These are phyloP conservation scores for Bombus affinis DNA, from an alignment of 1,140 invertebrate species.

Conservation along the genomic window DNA sequence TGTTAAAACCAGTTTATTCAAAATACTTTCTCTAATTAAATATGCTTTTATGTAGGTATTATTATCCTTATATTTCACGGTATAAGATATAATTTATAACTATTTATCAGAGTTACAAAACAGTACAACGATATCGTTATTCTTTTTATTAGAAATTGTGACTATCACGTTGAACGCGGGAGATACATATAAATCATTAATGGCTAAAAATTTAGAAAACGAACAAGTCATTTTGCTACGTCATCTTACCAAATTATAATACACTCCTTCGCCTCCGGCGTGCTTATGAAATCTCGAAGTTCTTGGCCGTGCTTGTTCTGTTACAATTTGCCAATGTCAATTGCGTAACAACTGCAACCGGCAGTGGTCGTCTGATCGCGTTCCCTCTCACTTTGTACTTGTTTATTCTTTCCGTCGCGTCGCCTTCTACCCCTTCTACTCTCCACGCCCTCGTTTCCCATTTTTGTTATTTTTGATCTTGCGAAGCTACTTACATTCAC, in stretches of 20 bases:
- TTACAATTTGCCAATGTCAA: slow-evolving; percentile 44
- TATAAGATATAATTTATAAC: not conserved
- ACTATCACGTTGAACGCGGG: not conserved
- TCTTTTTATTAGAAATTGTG: not conserved
- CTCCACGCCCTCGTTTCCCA: not conserved
- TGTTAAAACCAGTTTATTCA: not conserved
- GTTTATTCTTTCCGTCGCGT: not conserved
- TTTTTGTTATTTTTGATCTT: not conserved
- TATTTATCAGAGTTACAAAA: not conserved
- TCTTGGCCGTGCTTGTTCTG: slow-evolving; percentile 60
- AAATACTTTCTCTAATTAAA: not conserved
- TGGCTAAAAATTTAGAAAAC: not conserved
- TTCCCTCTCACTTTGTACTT: slow-evolving; percentile 74
- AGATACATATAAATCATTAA: not conserved
- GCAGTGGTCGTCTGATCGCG: slow-evolving; percentile 82
- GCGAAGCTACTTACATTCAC: not conserved
- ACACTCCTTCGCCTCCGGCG: not conserved
- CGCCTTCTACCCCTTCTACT: not conserved
- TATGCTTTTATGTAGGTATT: not conserved
- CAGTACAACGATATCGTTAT: not conserved
- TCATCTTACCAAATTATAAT: not conserved
- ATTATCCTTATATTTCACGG: not conserved
- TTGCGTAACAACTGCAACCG: slow-evolving; percentile 75
- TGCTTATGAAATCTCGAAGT: slow-evolving; percentile 49
- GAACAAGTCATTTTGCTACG: no score